A percentile compares a stretch with the other conserved stretches of the same genome.
Conservation (phyloP, 2,797 vertebrate species). For the Phrynocephalus vlangalii region DNA sequence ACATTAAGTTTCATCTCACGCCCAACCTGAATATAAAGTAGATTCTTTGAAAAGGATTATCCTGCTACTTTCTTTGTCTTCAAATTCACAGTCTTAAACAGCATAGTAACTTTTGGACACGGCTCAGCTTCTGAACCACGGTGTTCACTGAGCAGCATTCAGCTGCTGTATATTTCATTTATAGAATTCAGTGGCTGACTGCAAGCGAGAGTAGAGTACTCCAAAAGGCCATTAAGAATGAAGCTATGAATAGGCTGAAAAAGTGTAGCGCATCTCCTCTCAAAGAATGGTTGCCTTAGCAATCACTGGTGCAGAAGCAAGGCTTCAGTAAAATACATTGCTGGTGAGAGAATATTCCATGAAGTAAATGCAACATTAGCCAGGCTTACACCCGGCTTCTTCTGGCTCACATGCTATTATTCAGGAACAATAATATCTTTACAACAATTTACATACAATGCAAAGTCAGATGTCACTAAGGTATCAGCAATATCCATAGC, state of each 20-base stretch:
- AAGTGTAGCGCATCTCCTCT: neutral
- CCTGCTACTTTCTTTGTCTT: slow-evolving; percentile 65
- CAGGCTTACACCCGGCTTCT: neutral
- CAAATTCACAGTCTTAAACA: slow-evolving; percentile 70
- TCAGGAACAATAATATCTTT: neutral
- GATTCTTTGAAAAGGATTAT: slow-evolving; percentile 73
- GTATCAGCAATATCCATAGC: no score
- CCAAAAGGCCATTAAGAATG: slow-evolving; percentile 42
- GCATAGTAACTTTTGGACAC: slow-evolving; percentile 31
- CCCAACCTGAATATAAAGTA: slow-evolving; percentile 66
- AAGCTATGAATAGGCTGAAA: slow-evolving; percentile 38
- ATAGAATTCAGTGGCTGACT: slow-evolving; percentile 5
- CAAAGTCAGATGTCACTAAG: neutral
- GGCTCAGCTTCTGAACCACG: slow-evolving; percentile 36
- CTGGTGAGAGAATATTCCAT: neutral
- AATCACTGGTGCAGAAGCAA: slow-evolving; percentile 26
- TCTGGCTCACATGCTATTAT: neutral
- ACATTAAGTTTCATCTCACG: slow-evolving; percentile 76
- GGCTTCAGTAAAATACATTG: slow-evolving; percentile 31
- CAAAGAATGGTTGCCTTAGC: slow-evolving; percentile 39
- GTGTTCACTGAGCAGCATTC: neutral
- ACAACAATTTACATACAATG: slow-evolving; percentile 11
- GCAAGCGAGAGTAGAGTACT: neutral
- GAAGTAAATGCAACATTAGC: slow-evolving; percentile 25
- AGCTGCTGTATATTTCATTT: slow-evolving; percentile 12